phyloP scores from a whole-genome alignment of 2,888 invertebrate genomes.

The Amiota communis region DNA sequence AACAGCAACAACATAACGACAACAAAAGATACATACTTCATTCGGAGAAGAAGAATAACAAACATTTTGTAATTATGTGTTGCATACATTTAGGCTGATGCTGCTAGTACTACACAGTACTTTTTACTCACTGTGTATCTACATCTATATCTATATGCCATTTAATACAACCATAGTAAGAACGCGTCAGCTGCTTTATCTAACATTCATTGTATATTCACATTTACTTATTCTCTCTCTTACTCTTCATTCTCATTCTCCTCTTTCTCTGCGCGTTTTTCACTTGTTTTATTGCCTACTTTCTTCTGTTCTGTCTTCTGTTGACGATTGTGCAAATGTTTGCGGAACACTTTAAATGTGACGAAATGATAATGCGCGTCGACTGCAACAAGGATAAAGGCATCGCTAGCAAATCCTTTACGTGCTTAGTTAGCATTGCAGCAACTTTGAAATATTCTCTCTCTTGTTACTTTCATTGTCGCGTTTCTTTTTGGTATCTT shows the following conservation, averaged over 20 bases:
- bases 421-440: neutral
- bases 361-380: constrained; percentile 25
- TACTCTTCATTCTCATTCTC: neutral
- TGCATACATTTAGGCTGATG: constrained; percentile 56
- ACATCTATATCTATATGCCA: constrained; percentile 37
- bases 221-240: neutral
- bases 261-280: neutral
- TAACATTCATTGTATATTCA: too few relatives aligned
- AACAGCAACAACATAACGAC: constrained; percentile 32
- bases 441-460: constrained; percentile 17
- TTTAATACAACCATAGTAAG: neutral
- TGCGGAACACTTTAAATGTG: constrained; percentile 57
- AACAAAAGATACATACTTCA: neutral
- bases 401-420: neutral
- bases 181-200: too few relatives aligned
- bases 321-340: constrained; percentile 58
- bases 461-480: too few relatives aligned
- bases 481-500: constrained; percentile 13
- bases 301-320: neutral
- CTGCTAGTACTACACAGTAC: neutral
- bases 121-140: neutral
- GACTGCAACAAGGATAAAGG: neutral
- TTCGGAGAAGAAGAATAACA: constrained; percentile 11
- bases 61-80: constrained; percentile 56
- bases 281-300: neutral